phyloP scores from a whole-genome alignment of 2,888 invertebrate genomes.

The Clitarchus hookeri region DNA sequence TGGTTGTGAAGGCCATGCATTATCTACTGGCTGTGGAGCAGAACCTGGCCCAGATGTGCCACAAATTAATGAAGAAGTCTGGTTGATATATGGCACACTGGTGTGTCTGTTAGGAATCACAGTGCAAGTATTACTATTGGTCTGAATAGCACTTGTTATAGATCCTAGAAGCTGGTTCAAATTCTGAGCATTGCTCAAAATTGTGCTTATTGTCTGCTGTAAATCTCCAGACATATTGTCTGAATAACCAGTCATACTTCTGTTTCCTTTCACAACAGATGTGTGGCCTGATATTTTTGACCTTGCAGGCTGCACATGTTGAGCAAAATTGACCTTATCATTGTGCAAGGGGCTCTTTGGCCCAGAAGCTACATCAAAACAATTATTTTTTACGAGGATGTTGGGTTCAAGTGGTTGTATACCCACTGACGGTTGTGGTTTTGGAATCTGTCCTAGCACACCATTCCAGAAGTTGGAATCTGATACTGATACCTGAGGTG shows the following conservation, averaged over 20 bases:
- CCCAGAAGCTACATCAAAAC: slow-evolving; percentile 36
- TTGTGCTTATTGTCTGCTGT: slow-evolving; percentile 50
- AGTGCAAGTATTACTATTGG: slow-evolving; percentile 34
- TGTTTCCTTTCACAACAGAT: slow-evolving; percentile 37
- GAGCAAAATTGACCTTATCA: slow-evolving; percentile 37
- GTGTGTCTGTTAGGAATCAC: slow-evolving; percentile 23
- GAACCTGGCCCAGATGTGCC: slow-evolving; percentile 35
- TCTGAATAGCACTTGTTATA: slow-evolving; percentile 44
- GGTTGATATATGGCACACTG: not conserved
- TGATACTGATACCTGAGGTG: slow-evolving; percentile 30
- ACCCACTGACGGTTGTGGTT: slow-evolving; percentile 28
- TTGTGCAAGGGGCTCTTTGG: slow-evolving; percentile 37
- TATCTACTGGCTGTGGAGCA: slow-evolving; percentile 32
- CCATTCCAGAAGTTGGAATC: slow-evolving; percentile 42
- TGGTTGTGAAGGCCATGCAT: slow-evolving; percentile 30
- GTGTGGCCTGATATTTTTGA: slow-evolving; percentile 38
- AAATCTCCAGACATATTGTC: slow-evolving; percentile 47
- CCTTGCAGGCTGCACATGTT: slow-evolving; percentile 35
- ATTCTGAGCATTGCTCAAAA: slow-evolving; percentile 51
- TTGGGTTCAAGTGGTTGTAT: slow-evolving; percentile 34
- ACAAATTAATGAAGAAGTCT: slow-evolving; percentile 35
- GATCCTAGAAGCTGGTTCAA: slow-evolving; percentile 50
- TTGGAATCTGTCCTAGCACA: slow-evolving; percentile 39
- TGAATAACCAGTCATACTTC: slow-evolving; percentile 32
- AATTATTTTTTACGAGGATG: slow-evolving; percentile 34